Evolutionary conservation across 2,888 invertebrate genomes (phyloP), one percentile per base, ranked within the genome.

Genomic region (Pocota personata): DNA sequence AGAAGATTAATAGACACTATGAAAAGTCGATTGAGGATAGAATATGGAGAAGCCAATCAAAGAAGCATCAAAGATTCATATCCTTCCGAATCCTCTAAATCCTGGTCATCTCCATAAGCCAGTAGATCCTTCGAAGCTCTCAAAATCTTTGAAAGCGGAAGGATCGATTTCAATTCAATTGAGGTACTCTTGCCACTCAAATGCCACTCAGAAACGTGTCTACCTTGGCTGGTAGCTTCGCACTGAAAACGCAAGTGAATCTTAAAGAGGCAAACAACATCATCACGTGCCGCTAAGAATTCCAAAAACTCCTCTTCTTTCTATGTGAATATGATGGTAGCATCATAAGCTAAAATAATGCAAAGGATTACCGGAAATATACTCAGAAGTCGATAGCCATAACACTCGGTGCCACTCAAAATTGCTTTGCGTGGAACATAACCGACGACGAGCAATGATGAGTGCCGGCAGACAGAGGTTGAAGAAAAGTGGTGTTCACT

Each of bases 351-450:
- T 37, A 10, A 24, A 69, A 24, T 27, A 57, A 69, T 19, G 40
- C 35, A 43, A 62, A 62, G 62, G 73, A 73, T 73, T 52, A 73
- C 73, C 73, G 73, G 73, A 73, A 73, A 43, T 32, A 43, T 19
- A 40, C 60, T 52, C 52, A 12, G 21, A 40, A 40, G 27, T 40
- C 48, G 52, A 73, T 52, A 52, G 52, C 21, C 40, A 43, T n/a
- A 52, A n/a, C 62, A 52, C 50, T 52, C 30, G 21, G 30, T 62
- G 62, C 50, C 73, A 62, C 73, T 73, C 48, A 37, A 48, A 60
- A 24, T 37, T 37, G 24, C 24, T 37, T 37, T 57, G n/a, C 43
- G 30, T n/a, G 46, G 58, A 46, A 21, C 32, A 40, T 6, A 19
- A 8, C 12, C 7, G 12, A 12, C 1, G 24, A 21, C 6, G 24